phyloP scores from a whole-genome alignment of 2,113 vertebrate species.

The Dendrocopos noguchii region DNA sequence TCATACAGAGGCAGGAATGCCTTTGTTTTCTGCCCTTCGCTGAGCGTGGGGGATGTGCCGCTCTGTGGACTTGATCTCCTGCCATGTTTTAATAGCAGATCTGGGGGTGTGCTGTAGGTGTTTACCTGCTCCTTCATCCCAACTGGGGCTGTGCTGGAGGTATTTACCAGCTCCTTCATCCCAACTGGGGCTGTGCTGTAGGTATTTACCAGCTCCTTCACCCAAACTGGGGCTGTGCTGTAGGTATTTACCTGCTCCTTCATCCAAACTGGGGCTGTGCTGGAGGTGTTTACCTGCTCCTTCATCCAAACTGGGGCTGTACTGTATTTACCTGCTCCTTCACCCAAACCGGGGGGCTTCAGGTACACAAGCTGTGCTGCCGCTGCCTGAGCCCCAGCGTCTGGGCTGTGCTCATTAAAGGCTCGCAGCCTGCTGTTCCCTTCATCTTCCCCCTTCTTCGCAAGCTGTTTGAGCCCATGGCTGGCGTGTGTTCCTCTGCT shows the following conservation, averaged over 20 bases:
- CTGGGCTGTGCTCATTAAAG: neutral
- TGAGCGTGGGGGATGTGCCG: neutral
- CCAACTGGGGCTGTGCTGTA: rapidly evolving
- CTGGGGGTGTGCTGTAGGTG: rapidly evolving
- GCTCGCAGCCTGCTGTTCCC: neutral
- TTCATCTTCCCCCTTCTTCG: neutral
- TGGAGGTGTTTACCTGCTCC: neutral
- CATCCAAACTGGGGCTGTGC: neutral
- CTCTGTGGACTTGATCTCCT: neutral
- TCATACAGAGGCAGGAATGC: neutral
- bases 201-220: neutral
- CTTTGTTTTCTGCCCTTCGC: neutral
- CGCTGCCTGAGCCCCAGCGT: neutral
- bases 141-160: rapidly evolving
- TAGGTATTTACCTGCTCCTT: no score
- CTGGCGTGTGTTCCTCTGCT: neutral
- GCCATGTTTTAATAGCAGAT: neutral
- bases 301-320: neutral
- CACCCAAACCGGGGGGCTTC: neutral
- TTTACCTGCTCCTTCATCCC: neutral
- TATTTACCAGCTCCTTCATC: neutral
- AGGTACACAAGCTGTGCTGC: neutral
- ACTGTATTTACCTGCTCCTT: neutral
- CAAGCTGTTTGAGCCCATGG: neutral
- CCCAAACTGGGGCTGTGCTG: neutral